These are phyloP conservation scores for Loxodonta africana DNA, from an alignment of 2,113 vertebrate genomes.

Conservation along the genomic window DNA sequence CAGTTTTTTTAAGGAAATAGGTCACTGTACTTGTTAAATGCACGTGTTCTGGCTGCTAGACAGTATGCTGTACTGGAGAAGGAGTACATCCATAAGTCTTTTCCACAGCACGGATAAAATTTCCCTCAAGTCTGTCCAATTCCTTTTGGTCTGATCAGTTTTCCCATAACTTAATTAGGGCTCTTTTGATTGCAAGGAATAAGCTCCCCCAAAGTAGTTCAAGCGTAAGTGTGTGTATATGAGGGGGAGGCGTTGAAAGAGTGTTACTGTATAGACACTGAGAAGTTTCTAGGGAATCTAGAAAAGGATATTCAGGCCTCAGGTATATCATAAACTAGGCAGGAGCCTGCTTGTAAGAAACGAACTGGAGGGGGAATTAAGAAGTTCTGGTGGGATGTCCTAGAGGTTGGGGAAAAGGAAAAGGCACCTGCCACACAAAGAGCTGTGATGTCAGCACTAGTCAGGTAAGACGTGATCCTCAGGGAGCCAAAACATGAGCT, in stretches of 20 bases:
- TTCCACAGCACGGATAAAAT: background rate
- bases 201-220: background rate
- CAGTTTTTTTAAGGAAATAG: background rate
- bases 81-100: background rate
- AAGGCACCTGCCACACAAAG: background rate
- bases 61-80: background rate
- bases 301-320: background rate
- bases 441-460: background rate
- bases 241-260: background rate
- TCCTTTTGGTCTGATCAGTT: background rate
- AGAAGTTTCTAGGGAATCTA: background rate
- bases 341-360: background rate
- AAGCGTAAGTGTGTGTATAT: background rate
- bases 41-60: background rate
- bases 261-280: background rate
- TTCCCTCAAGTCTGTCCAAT: background rate
- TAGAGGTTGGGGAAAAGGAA: background rate
- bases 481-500: background rate
- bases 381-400: background rate
- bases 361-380: background rate
- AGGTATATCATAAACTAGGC: background rate
- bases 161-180: background rate
- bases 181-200: background rate
- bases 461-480: background rate
- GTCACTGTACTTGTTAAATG: background rate